A percentile compares a stretch with the other conserved stretches of the same genome.
These are phyloP conservation scores for Ceratina calcarata DNA, from an alignment of 1,140 invertebrate genomes.

Conservation along the genomic window DNA sequence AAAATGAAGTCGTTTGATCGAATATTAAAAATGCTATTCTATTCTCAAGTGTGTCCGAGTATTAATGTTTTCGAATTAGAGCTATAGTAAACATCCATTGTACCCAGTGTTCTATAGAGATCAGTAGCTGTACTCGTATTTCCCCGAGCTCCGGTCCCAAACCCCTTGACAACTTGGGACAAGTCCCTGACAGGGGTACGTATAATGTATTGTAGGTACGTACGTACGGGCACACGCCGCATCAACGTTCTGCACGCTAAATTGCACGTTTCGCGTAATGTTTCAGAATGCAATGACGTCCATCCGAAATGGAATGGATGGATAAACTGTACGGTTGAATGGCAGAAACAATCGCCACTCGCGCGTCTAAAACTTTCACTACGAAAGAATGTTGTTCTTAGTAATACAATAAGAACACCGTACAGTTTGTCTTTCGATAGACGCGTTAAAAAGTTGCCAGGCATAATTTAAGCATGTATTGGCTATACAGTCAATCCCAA, in stretches of 20 bases:
- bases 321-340: not conserved
- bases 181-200: slow-evolving; percentile 22
- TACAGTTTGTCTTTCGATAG: not conserved
- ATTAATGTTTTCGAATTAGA: too few species aligned
- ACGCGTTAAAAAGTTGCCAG: too few species aligned
- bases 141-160: slow-evolving; percentile 32
- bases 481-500: too few species aligned
- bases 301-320: not conserved
- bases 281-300: slow-evolving; percentile 37
- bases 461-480: too few species aligned
- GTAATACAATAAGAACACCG: too few species aligned
- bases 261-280: slow-evolving; percentile 41
- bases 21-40: too few species aligned
- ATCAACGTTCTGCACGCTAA: slow-evolving; percentile 25
- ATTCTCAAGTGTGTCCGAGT: too few species aligned
- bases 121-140: slow-evolving; percentile 6
- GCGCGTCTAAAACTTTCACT: too few species aligned
- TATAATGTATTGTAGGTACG: not conserved
- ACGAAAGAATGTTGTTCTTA: too few species aligned
- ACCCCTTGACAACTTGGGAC: slow-evolving; percentile 43
- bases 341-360: too few species aligned
- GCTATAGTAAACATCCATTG: too few species aligned
- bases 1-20: too few species aligned
- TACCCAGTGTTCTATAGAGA: not conserved
- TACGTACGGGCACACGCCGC: slow-evolving; percentile 4